Evolutionary conservation across 2,888 invertebrate genomes (phyloP).

Genomic region (Volucella inflata): DNA sequence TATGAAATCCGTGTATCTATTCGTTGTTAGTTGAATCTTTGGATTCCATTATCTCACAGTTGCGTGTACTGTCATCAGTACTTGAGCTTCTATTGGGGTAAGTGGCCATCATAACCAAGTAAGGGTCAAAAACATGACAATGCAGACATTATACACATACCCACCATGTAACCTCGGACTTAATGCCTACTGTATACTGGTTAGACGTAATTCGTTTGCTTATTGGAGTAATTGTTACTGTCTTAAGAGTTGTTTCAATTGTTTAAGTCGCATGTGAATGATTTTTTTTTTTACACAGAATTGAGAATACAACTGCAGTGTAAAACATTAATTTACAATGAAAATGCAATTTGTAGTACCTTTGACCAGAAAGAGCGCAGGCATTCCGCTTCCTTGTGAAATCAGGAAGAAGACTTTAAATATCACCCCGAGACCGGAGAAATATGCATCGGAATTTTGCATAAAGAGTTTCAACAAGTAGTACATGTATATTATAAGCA

Average conservation of each 20-base stretch:
- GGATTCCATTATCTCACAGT: background rate
- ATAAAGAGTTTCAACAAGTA: too few species aligned
- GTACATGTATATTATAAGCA: too few species aligned
- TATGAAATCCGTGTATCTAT: slow-evolving; percentile 19
- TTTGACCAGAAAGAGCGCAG: too few species aligned
- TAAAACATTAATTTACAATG: too few species aligned
- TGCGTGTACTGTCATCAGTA: slow-evolving; percentile 1
- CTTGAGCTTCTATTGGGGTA: slow-evolving; percentile 39
- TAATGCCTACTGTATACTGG: slow-evolving; percentile 18
- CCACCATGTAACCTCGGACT: slow-evolving; percentile 52
- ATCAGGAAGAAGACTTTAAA: too few species aligned
- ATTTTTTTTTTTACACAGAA: too few species aligned
- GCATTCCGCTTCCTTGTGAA: too few species aligned
- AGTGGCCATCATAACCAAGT: slow-evolving; percentile 60
- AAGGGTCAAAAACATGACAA: slow-evolving; percentile 69
- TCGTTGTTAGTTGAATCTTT: slow-evolving; percentile 8
- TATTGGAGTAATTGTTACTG: background rate
- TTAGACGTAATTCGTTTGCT: slow-evolving; percentile 38
- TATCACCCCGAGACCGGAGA: too few species aligned
- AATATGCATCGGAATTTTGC: too few species aligned
- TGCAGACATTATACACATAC: slow-evolving; percentile 54
- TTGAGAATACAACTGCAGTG: too few species aligned
- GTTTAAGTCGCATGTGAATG: background rate
- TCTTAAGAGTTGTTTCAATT: slow-evolving; percentile 10
- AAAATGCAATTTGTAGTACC: too few species aligned